Conservation (phyloP, 2,113 vertebrate genomes). For the Pelecanoides urinatrix region DNA sequence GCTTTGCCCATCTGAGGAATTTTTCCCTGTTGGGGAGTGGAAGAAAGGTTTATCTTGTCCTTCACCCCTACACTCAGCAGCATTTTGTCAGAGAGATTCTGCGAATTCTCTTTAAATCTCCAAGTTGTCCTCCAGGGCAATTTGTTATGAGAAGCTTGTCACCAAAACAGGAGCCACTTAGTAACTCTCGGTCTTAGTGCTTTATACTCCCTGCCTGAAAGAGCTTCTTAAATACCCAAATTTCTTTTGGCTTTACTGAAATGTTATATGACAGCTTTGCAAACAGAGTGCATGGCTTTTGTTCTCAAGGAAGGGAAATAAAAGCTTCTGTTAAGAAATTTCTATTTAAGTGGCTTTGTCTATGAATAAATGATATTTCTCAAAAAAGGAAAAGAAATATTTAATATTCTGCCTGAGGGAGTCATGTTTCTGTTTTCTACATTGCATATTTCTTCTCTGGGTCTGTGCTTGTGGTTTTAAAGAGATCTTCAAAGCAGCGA, state of each 20-base stretch:
- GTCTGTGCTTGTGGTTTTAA: background rate
- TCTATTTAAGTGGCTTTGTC: background rate
- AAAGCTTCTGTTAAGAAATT: background rate
- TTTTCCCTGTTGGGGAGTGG: background rate
- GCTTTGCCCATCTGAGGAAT: background rate
- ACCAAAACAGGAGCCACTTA: background rate
- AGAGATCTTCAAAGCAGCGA: background rate
- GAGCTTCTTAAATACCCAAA: background rate
- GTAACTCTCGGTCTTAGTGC: background rate
- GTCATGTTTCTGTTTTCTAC: background rate
- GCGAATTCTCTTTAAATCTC: background rate
- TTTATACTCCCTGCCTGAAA: background rate
- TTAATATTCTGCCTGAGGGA: background rate
- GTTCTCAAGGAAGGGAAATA: background rate
- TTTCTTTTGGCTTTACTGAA: background rate
- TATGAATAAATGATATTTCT: slow-evolving; percentile 11
- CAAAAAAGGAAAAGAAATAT: background rate
- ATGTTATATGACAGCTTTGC: background rate
- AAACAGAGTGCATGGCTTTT: background rate
- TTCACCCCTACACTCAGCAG: background rate
- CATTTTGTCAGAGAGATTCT: background rate
- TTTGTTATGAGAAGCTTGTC: background rate
- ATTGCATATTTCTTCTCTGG: background rate
- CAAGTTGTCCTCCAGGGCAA: background rate
- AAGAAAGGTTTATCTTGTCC: background rate